Conservation (phyloP, 2,113 vertebrate genomes). For the Apteryx owenii region DNA sequence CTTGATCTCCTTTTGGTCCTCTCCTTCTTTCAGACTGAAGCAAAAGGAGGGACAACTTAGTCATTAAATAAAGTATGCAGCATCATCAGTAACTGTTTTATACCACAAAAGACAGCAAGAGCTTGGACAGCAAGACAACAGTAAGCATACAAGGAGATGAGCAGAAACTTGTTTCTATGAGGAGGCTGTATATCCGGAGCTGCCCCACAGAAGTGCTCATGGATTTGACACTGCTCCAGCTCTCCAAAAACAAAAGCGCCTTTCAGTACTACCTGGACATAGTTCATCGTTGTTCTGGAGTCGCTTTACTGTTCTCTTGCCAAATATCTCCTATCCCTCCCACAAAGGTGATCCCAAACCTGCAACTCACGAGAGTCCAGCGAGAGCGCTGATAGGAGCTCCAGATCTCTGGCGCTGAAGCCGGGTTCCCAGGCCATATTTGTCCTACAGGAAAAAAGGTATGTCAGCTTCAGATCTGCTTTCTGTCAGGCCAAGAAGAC, state of each 20-base stretch:
- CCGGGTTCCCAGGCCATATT: slow-evolving; percentile 94
- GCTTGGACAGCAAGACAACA: neutral
- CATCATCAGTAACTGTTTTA: neutral
- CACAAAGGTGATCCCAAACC: neutral
- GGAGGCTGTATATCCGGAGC: neutral
- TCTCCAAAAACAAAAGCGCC: neutral
- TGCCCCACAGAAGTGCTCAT: neutral
- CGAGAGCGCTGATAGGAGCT: slow-evolving; percentile 90
- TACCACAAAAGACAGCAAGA: neutral
- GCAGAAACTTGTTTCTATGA: neutral
- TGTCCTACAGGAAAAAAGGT: slow-evolving; percentile 82
- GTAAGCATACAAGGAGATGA: neutral
- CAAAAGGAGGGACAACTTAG: neutral
- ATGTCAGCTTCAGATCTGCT: neutral
- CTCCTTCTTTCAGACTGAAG: slow-evolving; percentile 93
- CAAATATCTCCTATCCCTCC: neutral
- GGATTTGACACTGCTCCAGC: neutral
- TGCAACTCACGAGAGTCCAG: slow-evolving; percentile 93
- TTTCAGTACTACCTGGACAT: neutral
- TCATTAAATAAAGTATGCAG: rapidly evolving
- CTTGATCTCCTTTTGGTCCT: slow-evolving; percentile 96
- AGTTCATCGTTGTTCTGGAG: neutral
- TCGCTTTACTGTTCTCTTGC: neutral
- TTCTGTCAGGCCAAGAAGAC: slow-evolving; percentile 9
- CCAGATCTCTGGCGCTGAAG: slow-evolving; percentile 93